A percentile compares a stretch with the other conserved stretches of the same genome.
Conservation (phyloP, 1,140 invertebrate genomes). For the Ylistrum balloti region DNA sequence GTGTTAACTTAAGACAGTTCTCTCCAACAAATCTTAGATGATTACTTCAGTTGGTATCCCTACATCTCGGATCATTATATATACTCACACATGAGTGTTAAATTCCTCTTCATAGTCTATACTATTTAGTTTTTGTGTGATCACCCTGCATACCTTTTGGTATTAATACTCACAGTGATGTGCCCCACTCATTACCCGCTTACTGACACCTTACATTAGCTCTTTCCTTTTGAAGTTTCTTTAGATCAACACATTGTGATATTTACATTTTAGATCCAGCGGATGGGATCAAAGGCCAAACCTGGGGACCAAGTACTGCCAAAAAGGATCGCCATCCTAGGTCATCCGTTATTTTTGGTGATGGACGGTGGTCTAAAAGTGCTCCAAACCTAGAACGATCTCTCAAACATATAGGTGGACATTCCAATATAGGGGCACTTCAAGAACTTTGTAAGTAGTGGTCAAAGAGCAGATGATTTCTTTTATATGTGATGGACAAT, state of each 20-base stretch:
- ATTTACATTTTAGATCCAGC: constrained; percentile 86
- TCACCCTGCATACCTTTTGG: too few relatives aligned
- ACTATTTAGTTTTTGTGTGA: too few relatives aligned
- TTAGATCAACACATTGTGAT: too few relatives aligned
- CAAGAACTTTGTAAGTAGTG: constrained; percentile 83
- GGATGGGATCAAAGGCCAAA: constrained; percentile 98
- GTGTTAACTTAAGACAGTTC: too few relatives aligned
- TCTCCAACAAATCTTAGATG: too few relatives aligned
- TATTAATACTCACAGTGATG: too few relatives aligned
- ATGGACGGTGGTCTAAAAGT: constrained; percentile 82
- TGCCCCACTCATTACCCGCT: neutral
- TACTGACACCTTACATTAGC: neutral
- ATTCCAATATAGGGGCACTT: constrained; percentile 82
- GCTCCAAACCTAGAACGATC: constrained; percentile 90
- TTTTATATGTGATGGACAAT: too few relatives aligned
- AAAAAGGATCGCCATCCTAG: constrained; percentile 92
- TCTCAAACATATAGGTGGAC: constrained; percentile 82
- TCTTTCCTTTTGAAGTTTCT: too few relatives aligned
- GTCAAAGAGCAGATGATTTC: neutral
- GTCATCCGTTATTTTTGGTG: constrained; percentile 79
- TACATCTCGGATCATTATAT: too few relatives aligned
- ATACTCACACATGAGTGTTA: too few relatives aligned
- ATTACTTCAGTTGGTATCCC: too few relatives aligned
- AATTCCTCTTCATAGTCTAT: too few relatives aligned
- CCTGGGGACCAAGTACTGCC: constrained; percentile 96